Percentiles rank a stretch among this genome's conserved stretches.
Evolutionary conservation across 37 sponge, comb jelly and placozoan genomes (phyloP).

Genomic region (Bolinopsis microptera): DNA sequence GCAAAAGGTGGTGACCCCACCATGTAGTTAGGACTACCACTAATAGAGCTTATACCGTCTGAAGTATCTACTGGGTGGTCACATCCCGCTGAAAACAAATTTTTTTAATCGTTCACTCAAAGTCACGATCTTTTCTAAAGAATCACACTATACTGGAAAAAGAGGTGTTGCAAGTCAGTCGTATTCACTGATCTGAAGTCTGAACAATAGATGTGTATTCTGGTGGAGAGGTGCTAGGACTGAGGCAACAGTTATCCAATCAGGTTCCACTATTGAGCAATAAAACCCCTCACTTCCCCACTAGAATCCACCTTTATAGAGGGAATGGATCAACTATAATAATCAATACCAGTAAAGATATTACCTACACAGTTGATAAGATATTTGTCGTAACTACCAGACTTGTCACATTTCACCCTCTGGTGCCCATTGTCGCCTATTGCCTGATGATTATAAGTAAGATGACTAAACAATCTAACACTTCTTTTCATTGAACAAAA

Average conservation of each 20-base stretch:
- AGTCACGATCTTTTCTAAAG: too few species aligned
- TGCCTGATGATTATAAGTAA: background rate
- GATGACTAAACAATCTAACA: background rate
- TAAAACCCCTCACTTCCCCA: too few species aligned
- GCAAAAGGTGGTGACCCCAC: background rate
- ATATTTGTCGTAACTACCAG: background rate
- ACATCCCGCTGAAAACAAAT: background rate
- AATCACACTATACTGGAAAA: too few species aligned
- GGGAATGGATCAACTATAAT: too few species aligned
- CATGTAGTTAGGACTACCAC: background rate
- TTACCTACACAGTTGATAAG: conserved; percentile 25
- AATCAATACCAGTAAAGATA: background rate
- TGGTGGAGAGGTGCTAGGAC: too few species aligned
- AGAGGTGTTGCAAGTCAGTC: too few species aligned
- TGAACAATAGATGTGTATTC: too few species aligned
- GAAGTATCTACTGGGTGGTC: background rate
- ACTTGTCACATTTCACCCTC: background rate
- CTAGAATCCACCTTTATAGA: too few species aligned
- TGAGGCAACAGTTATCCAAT: too few species aligned
- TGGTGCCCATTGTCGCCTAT: background rate
- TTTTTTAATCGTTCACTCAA: too few species aligned
- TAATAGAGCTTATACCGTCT: background rate
- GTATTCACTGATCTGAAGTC: too few species aligned
- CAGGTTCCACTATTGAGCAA: too few species aligned
- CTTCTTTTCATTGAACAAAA: background rate